Percentiles rank a stretch among this genome's conserved stretches.
These are phyloP conservation scores for Orgyia antiqua DNA, from an alignment of 2,888 invertebrate genomes.

Conservation along the genomic window DNA sequence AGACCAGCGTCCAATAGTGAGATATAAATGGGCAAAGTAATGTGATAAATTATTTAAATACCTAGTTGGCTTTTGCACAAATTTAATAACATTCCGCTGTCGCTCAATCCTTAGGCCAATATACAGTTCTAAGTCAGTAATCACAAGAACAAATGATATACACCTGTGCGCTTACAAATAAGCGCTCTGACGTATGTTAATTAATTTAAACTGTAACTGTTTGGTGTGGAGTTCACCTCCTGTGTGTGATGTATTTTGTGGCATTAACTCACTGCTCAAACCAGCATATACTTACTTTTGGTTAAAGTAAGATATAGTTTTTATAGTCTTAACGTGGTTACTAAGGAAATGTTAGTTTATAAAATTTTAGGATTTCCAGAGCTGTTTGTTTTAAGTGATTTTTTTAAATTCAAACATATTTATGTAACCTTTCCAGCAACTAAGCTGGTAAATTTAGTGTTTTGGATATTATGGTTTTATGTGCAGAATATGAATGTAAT, in stretches of 20 bases:
- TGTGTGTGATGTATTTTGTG: conserved; percentile 3
- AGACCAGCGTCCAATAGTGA: too few relatives aligned
- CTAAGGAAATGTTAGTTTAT: background rate
- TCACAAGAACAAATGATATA: conserved; percentile 56
- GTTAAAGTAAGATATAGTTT: too few relatives aligned
- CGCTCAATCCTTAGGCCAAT: background rate
- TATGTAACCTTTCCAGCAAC: too few relatives aligned
- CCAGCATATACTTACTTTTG: background rate
- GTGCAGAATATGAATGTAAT: too few relatives aligned
- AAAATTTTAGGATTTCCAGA: too few relatives aligned
- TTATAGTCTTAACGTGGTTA: background rate
- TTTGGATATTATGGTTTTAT: too few relatives aligned
- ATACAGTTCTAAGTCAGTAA: conserved; percentile 26
- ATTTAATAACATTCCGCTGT: background rate
- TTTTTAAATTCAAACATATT: too few relatives aligned
- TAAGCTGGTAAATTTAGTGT: too few relatives aligned
- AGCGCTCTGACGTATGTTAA: conserved; percentile 41
- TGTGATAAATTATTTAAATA: too few relatives aligned
- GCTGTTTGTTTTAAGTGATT: too few relatives aligned
- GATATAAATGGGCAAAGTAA: too few relatives aligned
- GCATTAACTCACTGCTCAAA: background rate
- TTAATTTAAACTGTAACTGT: conserved; percentile 45
- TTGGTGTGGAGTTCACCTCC: conserved; percentile 10
- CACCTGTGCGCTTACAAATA: conserved; percentile 56
- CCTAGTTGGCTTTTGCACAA: too few relatives aligned